Base-by-base conservation (phyloP, 2,113 vertebrate genomes). In the Paraplagusia blochii region DNA sequence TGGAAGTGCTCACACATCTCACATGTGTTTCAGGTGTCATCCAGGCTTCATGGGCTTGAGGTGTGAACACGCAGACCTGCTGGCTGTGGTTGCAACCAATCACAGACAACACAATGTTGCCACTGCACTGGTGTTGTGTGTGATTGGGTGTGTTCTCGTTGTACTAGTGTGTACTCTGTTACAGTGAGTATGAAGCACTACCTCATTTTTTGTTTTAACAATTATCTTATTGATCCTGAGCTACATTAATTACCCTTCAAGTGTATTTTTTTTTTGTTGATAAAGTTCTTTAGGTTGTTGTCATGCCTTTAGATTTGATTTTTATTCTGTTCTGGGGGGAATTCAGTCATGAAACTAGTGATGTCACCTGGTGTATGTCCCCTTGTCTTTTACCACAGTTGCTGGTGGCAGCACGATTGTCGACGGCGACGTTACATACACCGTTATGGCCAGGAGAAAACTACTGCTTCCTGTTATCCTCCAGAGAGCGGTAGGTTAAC, bases 61-160 rank as follows among this genome's bases (percentile, higher is more conserved):
- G 16, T 98, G 96, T 53, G 95, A 97, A 58, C 94, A 96, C 5
- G 95, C 94, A 0, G 96, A 98, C 81, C 94, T 98, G 39, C 90
- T 98, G 11, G 96, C 96, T 0, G 94, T 98, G 18, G 96, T 98
- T 18, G 95, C 96, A 0, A 93, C 93, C 57, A 96, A 90, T 71
- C 93, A 98, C 87, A 93, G 92, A 76, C 92, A 94, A 40, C 94
- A 97, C 55, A 94, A 94, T 0, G 91, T 95, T 46, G 93, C 95
- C 0, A 94, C 93, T 8, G 74, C 95, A 79, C 89, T 96, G 63
- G 93, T 94, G 75, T 88, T 97, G 70, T 92, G 92, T 10, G 85
- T 97, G 44, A 88, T 97, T 44, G 92, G 91, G 13, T 92, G 92
- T 22, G 91, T 85, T 1, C 79, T 93, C 49, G 88, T 94, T 36